A percentile compares a stretch with the other conserved stretches of the same genome.
These are phyloP conservation scores for Danaus chrysippus DNA, from an alignment of 2,888 invertebrate species.

Conservation along the genomic window DNA sequence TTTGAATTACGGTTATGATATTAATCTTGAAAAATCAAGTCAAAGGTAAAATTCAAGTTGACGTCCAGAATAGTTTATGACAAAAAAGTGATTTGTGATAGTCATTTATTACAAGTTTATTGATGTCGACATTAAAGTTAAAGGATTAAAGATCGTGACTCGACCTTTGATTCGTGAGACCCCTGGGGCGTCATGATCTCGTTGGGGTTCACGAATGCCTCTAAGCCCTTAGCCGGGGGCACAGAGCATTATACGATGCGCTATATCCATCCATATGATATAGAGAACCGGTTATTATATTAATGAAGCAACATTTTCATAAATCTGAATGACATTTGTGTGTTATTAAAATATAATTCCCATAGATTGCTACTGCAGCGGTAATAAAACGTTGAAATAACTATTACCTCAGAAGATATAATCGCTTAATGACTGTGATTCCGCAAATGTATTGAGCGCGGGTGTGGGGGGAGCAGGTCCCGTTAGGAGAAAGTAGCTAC, in stretches of 20 bases:
- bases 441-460: constrained; percentile 44
- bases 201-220: constrained; percentile 42
- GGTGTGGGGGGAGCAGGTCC: constrained; percentile 49
- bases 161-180: constrained; percentile 51
- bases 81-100: not conserved
- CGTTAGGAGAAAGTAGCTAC: constrained; percentile 79
- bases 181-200: constrained; percentile 50
- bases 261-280: constrained; percentile 15
- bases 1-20: too few species aligned
- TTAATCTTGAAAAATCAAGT: too few species aligned
- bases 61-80: too few species aligned
- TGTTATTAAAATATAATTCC: constrained; percentile 2
- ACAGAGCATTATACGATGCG: constrained; percentile 13
- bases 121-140: constrained; percentile 27
- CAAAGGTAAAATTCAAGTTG: too few species aligned
- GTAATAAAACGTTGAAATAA: constrained; percentile 30
- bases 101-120: constrained; percentile 17
- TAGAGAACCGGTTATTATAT: too few species aligned
- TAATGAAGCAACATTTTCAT: too few species aligned
- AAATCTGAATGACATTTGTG: not conserved
- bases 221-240: constrained; percentile 21
- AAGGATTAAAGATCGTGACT: constrained; percentile 39
- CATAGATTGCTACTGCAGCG: constrained; percentile 11
- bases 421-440: constrained; percentile 43
- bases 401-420: constrained; percentile 48